Evolutionary conservation across 2,797 vertebrate species (phyloP).

Genomic region (Diplodus puntazzo): DNA sequence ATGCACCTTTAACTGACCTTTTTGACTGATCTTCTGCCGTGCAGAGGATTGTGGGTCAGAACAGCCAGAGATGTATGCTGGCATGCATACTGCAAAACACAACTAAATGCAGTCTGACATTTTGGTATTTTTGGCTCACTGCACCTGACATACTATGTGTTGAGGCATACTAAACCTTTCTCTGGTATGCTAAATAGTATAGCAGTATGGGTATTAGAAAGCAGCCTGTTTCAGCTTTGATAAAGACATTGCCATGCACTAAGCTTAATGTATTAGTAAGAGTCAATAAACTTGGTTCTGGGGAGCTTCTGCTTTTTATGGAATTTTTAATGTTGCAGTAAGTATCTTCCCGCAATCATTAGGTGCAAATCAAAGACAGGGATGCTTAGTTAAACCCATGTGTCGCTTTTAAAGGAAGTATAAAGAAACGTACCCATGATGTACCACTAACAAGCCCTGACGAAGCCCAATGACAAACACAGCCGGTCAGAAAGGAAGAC

Average conservation of each 20-base stretch:
- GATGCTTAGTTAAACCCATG: neutral
- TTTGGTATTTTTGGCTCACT: no score
- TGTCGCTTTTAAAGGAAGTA: constrained; percentile 9
- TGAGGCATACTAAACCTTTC: no score
- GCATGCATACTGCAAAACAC: no score
- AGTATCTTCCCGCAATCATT: neutral
- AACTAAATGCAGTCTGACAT: no score
- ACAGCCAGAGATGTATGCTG: no score
- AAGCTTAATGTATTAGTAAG: neutral
- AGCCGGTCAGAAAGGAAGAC: constrained; percentile 33
- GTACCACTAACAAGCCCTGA: constrained; percentile 17
- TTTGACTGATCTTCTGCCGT: no score
- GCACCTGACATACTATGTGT: no score
- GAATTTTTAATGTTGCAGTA: neutral
- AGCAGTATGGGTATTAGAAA: no score
- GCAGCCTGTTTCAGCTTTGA: neutral
- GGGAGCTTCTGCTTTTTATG: neutral
- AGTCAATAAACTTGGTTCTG: neutral
- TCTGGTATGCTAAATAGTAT: no score
- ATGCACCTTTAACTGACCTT: no score
- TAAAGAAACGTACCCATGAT: constrained; percentile 5
- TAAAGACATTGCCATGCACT: neutral
- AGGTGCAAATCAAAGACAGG: neutral
- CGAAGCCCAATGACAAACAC: constrained; percentile 42
- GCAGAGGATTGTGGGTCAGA: no score